Conservation (phyloP, 1,140 invertebrate genomes). For the Drosophila insularis region DNA sequence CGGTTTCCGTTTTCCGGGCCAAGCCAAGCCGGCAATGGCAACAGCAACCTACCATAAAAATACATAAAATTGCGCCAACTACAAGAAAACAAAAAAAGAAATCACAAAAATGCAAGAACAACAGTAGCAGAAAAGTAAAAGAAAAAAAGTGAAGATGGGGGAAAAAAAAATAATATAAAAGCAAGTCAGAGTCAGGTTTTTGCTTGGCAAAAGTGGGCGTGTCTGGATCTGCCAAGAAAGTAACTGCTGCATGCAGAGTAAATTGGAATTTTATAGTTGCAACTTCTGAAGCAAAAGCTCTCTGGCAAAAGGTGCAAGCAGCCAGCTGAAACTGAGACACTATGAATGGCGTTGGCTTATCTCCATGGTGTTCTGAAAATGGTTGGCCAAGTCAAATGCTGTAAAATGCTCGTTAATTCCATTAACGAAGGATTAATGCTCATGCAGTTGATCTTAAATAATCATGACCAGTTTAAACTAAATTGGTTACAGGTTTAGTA, state of each 20-base stretch:
- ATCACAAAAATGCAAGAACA: conserved; percentile 23
- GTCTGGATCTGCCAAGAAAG: conserved; percentile 64
- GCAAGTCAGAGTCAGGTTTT: conserved; percentile 26
- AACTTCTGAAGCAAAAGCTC: conserved; percentile 44
- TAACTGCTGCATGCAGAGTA: conserved; percentile 69
- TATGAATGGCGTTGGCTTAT: background rate
- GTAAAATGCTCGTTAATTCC: too few species aligned
- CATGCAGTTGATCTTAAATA: too few species aligned
- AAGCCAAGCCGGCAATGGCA: conserved; percentile 58
- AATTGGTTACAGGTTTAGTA: too few species aligned
- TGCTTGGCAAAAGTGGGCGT: conserved; percentile 29
- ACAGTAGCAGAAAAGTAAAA: background rate
- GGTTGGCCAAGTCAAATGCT: too few species aligned
- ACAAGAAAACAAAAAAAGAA: conserved; percentile 56
- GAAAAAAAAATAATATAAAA: conserved; percentile 2
- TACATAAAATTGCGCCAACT: conserved; percentile 76
- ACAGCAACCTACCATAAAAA: conserved; percentile 76
- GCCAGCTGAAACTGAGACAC: conserved; percentile 30
- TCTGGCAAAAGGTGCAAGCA: conserved; percentile 51
- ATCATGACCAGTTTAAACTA: too few species aligned
- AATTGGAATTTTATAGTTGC: conserved; percentile 77
- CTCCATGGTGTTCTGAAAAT: background rate
- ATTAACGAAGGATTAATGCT: too few species aligned
- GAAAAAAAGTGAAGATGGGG: too few species aligned
- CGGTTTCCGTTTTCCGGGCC: conserved; percentile 78